These are phyloP conservation scores for Emydocephalus ijimae DNA, from an alignment of 2,113 vertebrate species.

Conservation along the genomic window DNA sequence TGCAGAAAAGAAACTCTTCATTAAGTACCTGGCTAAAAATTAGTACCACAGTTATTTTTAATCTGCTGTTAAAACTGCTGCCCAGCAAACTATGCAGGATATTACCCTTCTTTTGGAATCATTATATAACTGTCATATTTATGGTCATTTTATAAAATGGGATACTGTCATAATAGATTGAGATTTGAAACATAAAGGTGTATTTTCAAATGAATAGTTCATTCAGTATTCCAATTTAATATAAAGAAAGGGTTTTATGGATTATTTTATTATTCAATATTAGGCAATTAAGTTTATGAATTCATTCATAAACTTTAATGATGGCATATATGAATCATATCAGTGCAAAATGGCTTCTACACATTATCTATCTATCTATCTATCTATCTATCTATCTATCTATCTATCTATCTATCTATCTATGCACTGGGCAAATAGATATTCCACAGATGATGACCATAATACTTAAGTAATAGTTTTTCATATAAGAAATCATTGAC, in stretches of 20 bases:
- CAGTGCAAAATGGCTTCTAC: background rate
- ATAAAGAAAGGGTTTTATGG: background rate
- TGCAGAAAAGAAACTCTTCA: slow-evolving; percentile 26
- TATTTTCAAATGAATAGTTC: slow-evolving; percentile 40
- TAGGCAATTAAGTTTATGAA: background rate
- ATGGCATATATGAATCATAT: background rate
- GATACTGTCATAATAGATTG: slow-evolving; percentile 1
- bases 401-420: too few relatives aligned
- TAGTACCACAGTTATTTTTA: slow-evolving; percentile 39
- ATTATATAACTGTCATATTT: slow-evolving; percentile 52
- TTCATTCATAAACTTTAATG: background rate
- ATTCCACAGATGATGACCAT: background rate
- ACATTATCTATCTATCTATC: too few relatives aligned
- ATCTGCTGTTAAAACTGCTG: slow-evolving; percentile 32
- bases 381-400: too few relatives aligned
- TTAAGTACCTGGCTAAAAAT: slow-evolving; percentile 9
- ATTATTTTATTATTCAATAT: background rate
- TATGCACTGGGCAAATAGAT: background rate
- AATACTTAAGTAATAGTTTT: background rate
- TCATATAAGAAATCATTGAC: background rate
- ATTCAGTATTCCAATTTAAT: background rate
- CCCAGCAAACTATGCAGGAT: slow-evolving; percentile 32
- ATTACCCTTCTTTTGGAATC: slow-evolving; percentile 48
- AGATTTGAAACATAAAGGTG: slow-evolving; percentile 23
- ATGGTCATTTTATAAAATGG: slow-evolving; percentile 35